A percentile compares a stretch with the other conserved stretches of the same genome.
Conservation (phyloP, 2,113 vertebrate species). For the Pelmatolapia mariae region DNA sequence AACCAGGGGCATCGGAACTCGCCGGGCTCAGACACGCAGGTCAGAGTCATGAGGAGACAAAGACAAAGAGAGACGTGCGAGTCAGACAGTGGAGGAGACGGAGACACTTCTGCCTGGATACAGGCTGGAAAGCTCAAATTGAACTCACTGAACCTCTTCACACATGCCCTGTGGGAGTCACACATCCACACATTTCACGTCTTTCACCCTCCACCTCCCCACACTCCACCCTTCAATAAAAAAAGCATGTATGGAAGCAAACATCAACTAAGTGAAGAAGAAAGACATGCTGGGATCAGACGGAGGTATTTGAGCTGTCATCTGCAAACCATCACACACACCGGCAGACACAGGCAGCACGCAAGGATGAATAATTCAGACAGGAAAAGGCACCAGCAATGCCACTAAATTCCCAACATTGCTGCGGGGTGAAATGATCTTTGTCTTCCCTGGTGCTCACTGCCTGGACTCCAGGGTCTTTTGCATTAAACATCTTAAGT, state of each 20-base stretch:
- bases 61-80: neutral
- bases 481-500: slow-evolving; percentile 51
- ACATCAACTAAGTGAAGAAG: neutral
- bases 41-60: neutral
- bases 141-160: slow-evolving; percentile 35
- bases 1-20: neutral
- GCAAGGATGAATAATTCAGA: neutral
- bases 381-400: neutral
- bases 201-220: neutral
- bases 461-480: neutral
- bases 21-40: neutral
- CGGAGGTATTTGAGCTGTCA: neutral
- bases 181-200: neutral
- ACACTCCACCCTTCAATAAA: neutral
- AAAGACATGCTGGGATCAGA: neutral
- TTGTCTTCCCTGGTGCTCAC: neutral
- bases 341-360: neutral
- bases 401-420: neutral
- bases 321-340: neutral
- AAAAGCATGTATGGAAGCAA: slow-evolving; percentile 7
- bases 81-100: neutral
- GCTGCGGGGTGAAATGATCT: neutral
- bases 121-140: neutral
- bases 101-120: slow-evolving; percentile 7
- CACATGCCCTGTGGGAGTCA: neutral